Conservation (phyloP, 2,888 invertebrate species). For the Tiliacea citrago region DNA sequence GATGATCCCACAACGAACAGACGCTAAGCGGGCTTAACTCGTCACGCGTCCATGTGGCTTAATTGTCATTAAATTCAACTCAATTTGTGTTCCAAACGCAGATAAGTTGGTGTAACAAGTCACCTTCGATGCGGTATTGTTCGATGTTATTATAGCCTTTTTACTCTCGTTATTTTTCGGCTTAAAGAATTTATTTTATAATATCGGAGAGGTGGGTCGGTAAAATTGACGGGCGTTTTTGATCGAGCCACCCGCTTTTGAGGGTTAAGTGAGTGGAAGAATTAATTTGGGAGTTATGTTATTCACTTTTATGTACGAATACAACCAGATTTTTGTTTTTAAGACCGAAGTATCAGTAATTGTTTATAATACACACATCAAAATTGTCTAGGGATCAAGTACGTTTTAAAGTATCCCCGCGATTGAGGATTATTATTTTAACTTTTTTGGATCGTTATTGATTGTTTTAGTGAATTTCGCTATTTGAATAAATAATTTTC, state of each 20-base stretch:
- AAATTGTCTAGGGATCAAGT: no score
- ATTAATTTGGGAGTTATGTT: constrained; percentile 21
- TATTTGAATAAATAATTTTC: no score
- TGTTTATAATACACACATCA: no score
- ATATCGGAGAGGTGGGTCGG: constrained; percentile 42
- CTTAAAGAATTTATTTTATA: constrained; percentile 56
- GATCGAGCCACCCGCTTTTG: constrained; percentile 50
- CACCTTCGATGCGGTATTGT: constrained; percentile 68
- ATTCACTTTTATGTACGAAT: constrained; percentile 6
- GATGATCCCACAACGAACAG: constrained; percentile 75
- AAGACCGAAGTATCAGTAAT: not conserved
- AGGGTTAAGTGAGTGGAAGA: constrained; percentile 54
- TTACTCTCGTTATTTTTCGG: constrained; percentile 47
- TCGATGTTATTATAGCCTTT: constrained; percentile 49
- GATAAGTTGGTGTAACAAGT: constrained; percentile 74
- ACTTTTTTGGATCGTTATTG: no score
- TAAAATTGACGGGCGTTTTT: constrained; percentile 42
- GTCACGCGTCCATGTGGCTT: constrained; percentile 74
- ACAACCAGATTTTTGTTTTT: no score
- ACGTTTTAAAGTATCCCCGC: no score
- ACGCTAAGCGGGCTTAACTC: constrained; percentile 78
- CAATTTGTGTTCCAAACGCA: constrained; percentile 74
- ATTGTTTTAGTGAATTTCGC: no score
- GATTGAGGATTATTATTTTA: no score
- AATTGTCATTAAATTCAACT: constrained; percentile 82